Evolutionary conservation across 2,113 vertebrate species (phyloP).

Genomic region (Scomber japonicus): DNA sequence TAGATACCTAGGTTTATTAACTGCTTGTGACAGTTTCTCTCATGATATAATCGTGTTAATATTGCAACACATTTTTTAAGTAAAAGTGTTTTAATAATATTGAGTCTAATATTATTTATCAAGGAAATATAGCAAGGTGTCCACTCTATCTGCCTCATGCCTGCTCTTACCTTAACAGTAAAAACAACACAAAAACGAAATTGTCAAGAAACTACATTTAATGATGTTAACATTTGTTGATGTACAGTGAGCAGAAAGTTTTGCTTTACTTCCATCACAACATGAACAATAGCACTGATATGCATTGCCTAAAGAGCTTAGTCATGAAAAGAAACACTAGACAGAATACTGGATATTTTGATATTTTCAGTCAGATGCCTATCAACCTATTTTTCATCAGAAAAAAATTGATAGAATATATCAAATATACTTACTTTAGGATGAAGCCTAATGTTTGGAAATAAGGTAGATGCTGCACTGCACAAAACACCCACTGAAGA

Average conservation of each 20-base stretch:
- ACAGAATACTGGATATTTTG: slow-evolving; percentile 1
- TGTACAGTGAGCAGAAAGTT: slow-evolving; percentile 27
- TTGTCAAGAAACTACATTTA: slow-evolving; percentile 54
- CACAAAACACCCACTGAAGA: slow-evolving; percentile 55
- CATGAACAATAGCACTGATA: slow-evolving; percentile 31
- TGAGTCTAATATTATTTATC: not conserved
- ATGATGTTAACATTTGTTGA: slow-evolving; percentile 30
- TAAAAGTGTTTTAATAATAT: too few relatives aligned
- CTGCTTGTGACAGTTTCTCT: not conserved
- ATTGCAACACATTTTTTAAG: not conserved
- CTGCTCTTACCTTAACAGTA: not conserved
- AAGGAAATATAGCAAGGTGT: not conserved
- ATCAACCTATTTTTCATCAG: not conserved
- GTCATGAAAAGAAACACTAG: slow-evolving; percentile 9
- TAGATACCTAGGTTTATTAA: not conserved
- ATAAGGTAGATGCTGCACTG: slow-evolving; percentile 43
- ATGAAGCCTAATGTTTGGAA: slow-evolving; percentile 27
- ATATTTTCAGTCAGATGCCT: slow-evolving; percentile 10
- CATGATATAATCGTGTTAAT: not conserved
- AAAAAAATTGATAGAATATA: slow-evolving; percentile 39
- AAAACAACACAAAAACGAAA: slow-evolving; percentile 1
- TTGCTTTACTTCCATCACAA: slow-evolving; percentile 34
- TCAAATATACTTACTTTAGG: slow-evolving; percentile 23
- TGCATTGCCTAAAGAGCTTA: slow-evolving; percentile 33
- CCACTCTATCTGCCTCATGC: not conserved